Percentiles rank a stretch among this genome's conserved stretches.
These are phyloP conservation scores for Calameuta filiformis DNA, from an alignment of 2,888 invertebrate genomes.

Conservation along the genomic window DNA sequence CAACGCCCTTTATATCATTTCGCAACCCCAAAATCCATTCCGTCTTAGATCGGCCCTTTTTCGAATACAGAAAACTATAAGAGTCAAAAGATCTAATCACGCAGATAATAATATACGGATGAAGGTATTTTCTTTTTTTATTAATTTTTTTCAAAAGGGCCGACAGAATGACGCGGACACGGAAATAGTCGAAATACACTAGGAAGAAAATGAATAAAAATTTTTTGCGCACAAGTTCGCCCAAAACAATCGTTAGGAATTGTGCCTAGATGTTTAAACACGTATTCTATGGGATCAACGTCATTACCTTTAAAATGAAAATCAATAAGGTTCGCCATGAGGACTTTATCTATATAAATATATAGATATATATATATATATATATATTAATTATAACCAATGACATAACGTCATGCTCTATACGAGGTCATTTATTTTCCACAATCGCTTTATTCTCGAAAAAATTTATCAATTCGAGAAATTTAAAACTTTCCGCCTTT, in stretches of 20 bases:
- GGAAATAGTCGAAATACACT: neutral
- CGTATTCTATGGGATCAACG: constrained; percentile 61
- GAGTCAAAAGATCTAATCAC: neutral
- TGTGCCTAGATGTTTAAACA: constrained; percentile 60
- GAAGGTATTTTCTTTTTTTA: too few relatives aligned
- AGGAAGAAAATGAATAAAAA: neutral
- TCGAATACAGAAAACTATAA: neutral
- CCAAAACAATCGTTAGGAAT: constrained; percentile 60
- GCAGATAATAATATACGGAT: neutral
- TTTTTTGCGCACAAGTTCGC: constrained; percentile 54
- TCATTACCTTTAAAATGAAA: constrained; percentile 45
- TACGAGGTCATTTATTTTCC: constrained; percentile 4
- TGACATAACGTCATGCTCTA: neutral
- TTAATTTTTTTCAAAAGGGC: neutral
- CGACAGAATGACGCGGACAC: neutral
- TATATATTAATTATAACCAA: constrained; percentile 26
- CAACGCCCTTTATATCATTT: neutral
- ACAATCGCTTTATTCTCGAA: neutral
- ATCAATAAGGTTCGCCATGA: constrained; percentile 25
- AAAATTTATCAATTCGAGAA: neutral
- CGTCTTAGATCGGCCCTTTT: neutral
- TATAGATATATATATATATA: constrained; percentile 22
- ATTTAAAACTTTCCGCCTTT: constrained; percentile 1
- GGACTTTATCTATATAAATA: constrained; percentile 21
- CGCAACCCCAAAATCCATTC: neutral